These are phyloP conservation scores for Muntiacus reevesi DNA, from an alignment of 2,113 vertebrate genomes.

Conservation along the genomic window DNA sequence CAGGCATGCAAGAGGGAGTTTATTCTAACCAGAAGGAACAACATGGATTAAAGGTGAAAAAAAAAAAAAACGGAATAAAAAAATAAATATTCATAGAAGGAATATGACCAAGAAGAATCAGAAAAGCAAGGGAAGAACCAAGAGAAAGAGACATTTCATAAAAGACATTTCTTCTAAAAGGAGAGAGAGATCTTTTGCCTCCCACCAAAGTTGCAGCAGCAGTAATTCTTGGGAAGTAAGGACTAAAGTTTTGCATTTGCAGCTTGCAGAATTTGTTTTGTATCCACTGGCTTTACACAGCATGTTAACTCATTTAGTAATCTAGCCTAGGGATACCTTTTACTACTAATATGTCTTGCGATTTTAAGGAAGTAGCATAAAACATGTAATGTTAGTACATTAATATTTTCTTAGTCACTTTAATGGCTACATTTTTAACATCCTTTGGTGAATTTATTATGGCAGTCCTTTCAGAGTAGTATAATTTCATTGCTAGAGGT, in stretches of 20 bases:
- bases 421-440: slow-evolving; percentile 61
- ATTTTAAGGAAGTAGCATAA: slow-evolving; percentile 55
- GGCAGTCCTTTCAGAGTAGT: slow-evolving; percentile 50
- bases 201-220: too few species aligned
- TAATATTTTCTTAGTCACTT: slow-evolving; percentile 65
- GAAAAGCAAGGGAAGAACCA: neutral
- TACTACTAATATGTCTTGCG: slow-evolving; percentile 28
- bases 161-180: neutral
- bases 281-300: slow-evolving; percentile 39
- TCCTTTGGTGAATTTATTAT: slow-evolving; percentile 63
- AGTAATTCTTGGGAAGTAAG: neutral
- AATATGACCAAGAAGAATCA: neutral
- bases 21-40: neutral
- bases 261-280: slow-evolving; percentile 36
- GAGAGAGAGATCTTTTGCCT: neutral
- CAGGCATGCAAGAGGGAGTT: neutral
- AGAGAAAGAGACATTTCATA: neutral
- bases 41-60: neutral
- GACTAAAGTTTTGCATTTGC: neutral
- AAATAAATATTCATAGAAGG: neutral
- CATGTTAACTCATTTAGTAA: slow-evolving; percentile 41
- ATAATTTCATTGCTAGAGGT: slow-evolving; percentile 70
- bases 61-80: neutral
- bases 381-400: slow-evolving; percentile 60
- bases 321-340: slow-evolving; percentile 48